Evolutionary conservation across 2,888 invertebrate species (phyloP).

Genomic region (Meiosimyza platycephala): DNA sequence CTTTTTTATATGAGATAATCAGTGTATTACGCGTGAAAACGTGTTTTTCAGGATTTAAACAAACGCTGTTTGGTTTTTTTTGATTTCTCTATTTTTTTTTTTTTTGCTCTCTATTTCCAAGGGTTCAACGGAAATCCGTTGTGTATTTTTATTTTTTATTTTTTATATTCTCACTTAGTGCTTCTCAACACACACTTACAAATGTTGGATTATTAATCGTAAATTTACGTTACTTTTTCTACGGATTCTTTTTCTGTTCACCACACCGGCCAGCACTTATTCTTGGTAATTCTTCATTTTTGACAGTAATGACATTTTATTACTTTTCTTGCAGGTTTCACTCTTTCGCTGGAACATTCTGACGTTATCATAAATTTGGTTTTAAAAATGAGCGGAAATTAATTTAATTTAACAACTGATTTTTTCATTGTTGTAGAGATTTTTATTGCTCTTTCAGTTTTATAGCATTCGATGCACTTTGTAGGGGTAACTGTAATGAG

Average conservation of each 20-base stretch:
- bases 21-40: slow-evolving; percentile 13
- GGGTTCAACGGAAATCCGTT: slow-evolving; percentile 28
- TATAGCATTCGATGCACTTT: too few species aligned
- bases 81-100: background rate
- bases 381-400: too few species aligned
- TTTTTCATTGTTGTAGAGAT: too few species aligned
- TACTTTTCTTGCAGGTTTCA: slow-evolving; percentile 34
- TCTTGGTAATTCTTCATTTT: slow-evolving; percentile 45
- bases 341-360: slow-evolving; percentile 3
- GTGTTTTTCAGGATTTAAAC: slow-evolving; percentile 9
- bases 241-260: slow-evolving; percentile 19
- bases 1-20: background rate
- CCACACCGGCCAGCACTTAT: slow-evolving; percentile 43
- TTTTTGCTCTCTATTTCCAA: background rate
- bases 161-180: background rate
- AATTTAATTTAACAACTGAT: too few species aligned
- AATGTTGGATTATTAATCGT: slow-evolving; percentile 34
- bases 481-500: too few species aligned
- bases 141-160: background rate
- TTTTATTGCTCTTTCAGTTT: too few species aligned
- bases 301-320: slow-evolving; percentile 49
- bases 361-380: background rate
- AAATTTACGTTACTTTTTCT: slow-evolving; percentile 21
- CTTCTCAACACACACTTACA: background rate
- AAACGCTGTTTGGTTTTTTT: background rate